Evolutionary conservation across 2,888 invertebrate genomes (phyloP).

Genomic region (Dione juno): DNA sequence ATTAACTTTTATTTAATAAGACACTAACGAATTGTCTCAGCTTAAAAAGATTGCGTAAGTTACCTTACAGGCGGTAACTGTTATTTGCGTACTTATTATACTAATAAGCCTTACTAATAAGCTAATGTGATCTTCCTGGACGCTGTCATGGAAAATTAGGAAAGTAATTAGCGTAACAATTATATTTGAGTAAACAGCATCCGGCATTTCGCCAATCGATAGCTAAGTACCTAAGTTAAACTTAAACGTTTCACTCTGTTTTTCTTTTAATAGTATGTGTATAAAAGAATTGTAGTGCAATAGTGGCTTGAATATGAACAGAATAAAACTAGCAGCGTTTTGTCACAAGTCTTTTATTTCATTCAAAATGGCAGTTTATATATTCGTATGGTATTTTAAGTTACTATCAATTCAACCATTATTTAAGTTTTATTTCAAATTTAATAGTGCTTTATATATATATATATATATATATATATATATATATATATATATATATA

Average conservation of each 20-base stretch:
- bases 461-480: no score
- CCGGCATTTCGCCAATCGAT: constrained; percentile 23
- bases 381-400: no score
- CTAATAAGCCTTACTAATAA: no score
- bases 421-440: no score
- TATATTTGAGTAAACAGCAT: constrained; percentile 44
- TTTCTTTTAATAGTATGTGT: neutral
- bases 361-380: no score
- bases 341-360: no score
- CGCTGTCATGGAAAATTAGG: constrained; percentile 48
- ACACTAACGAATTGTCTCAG: neutral
- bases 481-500: no score
- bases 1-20: neutral
- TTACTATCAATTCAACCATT: no score
- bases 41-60: constrained; percentile 13
- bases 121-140: constrained; percentile 49
- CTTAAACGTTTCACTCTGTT: neutral
- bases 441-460: no score
- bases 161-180: constrained; percentile 48
- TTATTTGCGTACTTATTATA: neutral
- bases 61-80: constrained; percentile 4
- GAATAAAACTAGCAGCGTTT: no score
- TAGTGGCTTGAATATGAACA: no score
- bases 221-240: no score
- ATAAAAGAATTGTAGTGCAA: neutral